A percentile compares a stretch with the other conserved stretches of the same genome.
These are phyloP conservation scores for Sclerurus mexicanus DNA, from an alignment of 2,113 vertebrate species.

Conservation along the genomic window DNA sequence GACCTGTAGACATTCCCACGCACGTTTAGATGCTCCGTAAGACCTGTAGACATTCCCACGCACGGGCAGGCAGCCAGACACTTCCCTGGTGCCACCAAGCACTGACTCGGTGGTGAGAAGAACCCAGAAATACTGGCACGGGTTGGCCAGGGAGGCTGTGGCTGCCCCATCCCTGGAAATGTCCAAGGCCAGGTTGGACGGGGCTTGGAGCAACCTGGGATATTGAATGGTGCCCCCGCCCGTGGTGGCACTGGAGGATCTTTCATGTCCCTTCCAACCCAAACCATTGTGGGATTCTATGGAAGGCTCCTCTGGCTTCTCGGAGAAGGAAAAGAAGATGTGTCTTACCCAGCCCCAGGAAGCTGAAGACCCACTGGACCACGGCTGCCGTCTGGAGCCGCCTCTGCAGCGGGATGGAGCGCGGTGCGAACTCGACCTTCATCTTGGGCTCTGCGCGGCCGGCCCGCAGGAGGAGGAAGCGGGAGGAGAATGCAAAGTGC, in stretches of 20 bases:
- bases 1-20: background rate
- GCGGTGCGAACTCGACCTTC: conserved; percentile 35
- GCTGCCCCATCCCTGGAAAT: background rate
- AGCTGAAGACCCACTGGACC: conserved; percentile 54
- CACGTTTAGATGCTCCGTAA: background rate
- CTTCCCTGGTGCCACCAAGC: rapidly evolving
- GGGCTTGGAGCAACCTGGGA: background rate
- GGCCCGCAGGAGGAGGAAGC: background rate
- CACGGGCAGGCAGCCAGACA: background rate
- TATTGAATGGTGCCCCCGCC: background rate
- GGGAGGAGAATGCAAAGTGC: background rate
- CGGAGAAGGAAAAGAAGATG: background rate
- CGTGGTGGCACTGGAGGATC: background rate
- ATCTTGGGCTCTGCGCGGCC: background rate
- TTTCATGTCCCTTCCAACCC: background rate
- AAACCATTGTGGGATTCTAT: background rate
- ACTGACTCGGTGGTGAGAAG: background rate
- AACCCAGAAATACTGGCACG: background rate
- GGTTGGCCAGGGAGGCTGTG: background rate
- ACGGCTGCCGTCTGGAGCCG: conserved; percentile 39
- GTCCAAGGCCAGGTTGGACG: rapidly evolving
- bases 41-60: background rate
- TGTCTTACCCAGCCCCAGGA: conserved; percentile 40
- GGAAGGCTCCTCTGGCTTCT: background rate
- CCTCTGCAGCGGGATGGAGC: background rate